A percentile compares a stretch with the other conserved stretches of the same genome.
These are phyloP conservation scores for Triplophysa tibetana DNA, from an alignment of 2,113 vertebrate genomes.

Conservation along the genomic window DNA sequence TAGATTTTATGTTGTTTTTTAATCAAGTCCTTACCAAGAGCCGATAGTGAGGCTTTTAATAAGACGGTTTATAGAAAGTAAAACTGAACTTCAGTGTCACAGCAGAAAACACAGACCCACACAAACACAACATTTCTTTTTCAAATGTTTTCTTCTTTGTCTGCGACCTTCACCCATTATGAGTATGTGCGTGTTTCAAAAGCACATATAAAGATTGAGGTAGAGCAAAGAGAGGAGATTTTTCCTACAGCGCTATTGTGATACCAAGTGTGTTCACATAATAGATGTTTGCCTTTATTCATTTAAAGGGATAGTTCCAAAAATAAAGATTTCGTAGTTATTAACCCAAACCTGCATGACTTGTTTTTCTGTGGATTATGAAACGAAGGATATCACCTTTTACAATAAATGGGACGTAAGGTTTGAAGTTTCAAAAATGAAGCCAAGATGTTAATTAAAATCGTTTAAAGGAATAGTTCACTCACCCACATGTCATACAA, in stretches of 20 bases:
- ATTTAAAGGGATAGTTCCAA: neutral
- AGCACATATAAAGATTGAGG: neutral
- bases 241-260: neutral
- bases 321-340: too few species aligned
- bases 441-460: too few species aligned
- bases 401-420: too few species aligned
- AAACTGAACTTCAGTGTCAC: slow-evolving; percentile 2
- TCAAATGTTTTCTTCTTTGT: neutral
- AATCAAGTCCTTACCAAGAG: neutral
- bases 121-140: neutral
- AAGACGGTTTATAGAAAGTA: neutral
- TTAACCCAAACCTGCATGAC: too few species aligned
- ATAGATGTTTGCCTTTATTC: neutral
- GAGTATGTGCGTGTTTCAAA: neutral
- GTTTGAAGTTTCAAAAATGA: too few species aligned
- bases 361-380: too few species aligned
- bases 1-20: neutral
- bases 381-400: too few species aligned
- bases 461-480: too few species aligned
- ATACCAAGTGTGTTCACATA: neutral
- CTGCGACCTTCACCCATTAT: slow-evolving; percentile 19
- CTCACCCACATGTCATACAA: too few species aligned
- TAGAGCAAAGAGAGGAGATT: neutral
- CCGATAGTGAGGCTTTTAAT: neutral
- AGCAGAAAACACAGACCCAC: neutral